phyloP scores from a whole-genome alignment of 2,113 vertebrate genomes.

The Petrocephalus zakoni region DNA sequence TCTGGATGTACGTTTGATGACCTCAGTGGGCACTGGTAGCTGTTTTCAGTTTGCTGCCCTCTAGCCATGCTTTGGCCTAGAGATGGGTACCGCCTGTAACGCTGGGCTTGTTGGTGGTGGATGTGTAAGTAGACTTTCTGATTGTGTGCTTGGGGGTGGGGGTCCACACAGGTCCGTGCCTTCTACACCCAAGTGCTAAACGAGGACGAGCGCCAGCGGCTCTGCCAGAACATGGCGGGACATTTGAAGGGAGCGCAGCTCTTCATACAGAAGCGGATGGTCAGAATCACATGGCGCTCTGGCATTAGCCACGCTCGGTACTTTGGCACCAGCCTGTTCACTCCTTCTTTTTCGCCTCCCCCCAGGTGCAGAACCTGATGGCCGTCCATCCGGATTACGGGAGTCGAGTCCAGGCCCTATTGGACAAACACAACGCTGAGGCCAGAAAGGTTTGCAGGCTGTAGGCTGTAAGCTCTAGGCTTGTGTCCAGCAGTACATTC shows the following conservation, averaged over 20 bases:
- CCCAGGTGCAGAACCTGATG: slow-evolving; percentile 78
- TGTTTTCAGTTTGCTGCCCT: no score
- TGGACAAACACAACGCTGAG: slow-evolving; percentile 74
- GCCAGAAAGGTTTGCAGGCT: slow-evolving; percentile 61
- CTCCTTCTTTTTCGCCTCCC: no score
- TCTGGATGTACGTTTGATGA: neutral
- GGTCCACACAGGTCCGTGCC: slow-evolving; percentile 63
- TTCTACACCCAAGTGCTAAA: slow-evolving; percentile 81
- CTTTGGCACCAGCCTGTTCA: neutral
- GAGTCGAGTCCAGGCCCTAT: slow-evolving; percentile 61
- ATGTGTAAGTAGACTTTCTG: neutral
- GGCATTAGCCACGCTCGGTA: neutral
- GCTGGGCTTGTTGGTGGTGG: neutral
- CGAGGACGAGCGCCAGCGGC: slow-evolving; percentile 69
- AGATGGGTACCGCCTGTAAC: neutral
- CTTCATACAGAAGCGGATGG: slow-evolving; percentile 88
- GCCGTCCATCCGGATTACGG: slow-evolving; percentile 78
- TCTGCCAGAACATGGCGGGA: slow-evolving; percentile 81
- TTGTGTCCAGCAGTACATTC: neutral
- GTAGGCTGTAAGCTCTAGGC: neutral
- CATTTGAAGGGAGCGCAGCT: slow-evolving; percentile 76
- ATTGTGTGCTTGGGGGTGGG: neutral
- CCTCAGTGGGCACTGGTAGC: neutral
- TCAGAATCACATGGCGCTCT: slow-evolving; percentile 48
- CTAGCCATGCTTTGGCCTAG: neutral